Evolutionary conservation across 2,797 vertebrate species (phyloP).

Genomic region (Todus mexicanus): DNA sequence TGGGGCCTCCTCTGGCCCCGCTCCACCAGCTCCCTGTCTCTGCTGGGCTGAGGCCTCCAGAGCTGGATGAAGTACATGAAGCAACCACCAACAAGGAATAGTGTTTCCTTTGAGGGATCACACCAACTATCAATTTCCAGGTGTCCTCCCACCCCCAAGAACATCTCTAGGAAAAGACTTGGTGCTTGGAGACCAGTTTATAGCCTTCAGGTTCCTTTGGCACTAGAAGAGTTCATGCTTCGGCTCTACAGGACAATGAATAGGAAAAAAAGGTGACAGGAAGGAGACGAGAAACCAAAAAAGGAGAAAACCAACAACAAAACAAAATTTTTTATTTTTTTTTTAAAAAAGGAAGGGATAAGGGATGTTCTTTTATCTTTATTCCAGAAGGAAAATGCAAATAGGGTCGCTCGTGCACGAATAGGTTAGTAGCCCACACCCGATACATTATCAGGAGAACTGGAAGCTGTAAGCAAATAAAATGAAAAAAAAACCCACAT

Average conservation of each 20-base stretch:
- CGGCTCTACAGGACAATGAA: neutral
- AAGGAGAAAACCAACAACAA: too few species aligned
- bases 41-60: neutral
- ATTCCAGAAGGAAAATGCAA: neutral
- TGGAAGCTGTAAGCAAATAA: neutral
- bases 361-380: neutral
- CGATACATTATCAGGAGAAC: neutral
- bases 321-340: too few species aligned
- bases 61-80: neutral
- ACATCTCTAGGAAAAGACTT: neutral
- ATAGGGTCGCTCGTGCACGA: neutral
- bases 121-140: neutral
- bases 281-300: neutral
- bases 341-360: fast-evolving
- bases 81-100: neutral
- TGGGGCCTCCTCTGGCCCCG: fast-evolving
- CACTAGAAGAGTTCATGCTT: neutral
- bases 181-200: neutral
- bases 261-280: neutral
- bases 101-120: neutral
- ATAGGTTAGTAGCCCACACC: neutral
- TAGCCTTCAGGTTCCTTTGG: neutral
- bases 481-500: neutral
- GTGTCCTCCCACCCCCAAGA: neutral
- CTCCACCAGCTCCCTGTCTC: neutral